phyloP scores from a whole-genome alignment of 2,797 vertebrate species.

The Amazona ochrocephala region DNA sequence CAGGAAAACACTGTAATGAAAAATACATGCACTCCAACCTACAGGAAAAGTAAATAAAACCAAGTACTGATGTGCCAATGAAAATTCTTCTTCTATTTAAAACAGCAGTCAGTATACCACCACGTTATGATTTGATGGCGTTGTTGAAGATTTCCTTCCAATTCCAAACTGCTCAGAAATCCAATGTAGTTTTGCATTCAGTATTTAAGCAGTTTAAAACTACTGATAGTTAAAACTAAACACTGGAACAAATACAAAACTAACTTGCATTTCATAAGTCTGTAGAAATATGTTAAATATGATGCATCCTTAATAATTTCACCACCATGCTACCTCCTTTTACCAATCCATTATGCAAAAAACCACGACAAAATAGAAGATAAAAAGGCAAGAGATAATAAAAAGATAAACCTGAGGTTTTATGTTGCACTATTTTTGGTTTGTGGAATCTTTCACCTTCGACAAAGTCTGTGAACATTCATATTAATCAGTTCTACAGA shows the following conservation, averaged over 20 bases:
- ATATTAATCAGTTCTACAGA: neutral
- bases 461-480: neutral
- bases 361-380: neutral
- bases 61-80: neutral
- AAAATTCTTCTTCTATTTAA: neutral
- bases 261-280: neutral
- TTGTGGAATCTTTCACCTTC: neutral
- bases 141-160: neutral
- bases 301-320: neutral
- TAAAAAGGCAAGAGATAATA: neutral
- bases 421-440: neutral
- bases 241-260: neutral
- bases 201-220: neutral
- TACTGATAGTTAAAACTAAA: neutral
- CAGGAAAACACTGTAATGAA: neutral
- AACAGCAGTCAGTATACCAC: neutral
- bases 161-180: neutral
- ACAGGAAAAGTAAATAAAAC: neutral
- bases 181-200: neutral
- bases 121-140: neutral
- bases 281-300: neutral
- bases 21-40: neutral
- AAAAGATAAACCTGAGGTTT: neutral
- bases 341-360: neutral
- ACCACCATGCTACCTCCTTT: neutral